Evolutionary conservation across 1,140 invertebrate species (phyloP).

Genomic region (Calephelis virginiensis): DNA sequence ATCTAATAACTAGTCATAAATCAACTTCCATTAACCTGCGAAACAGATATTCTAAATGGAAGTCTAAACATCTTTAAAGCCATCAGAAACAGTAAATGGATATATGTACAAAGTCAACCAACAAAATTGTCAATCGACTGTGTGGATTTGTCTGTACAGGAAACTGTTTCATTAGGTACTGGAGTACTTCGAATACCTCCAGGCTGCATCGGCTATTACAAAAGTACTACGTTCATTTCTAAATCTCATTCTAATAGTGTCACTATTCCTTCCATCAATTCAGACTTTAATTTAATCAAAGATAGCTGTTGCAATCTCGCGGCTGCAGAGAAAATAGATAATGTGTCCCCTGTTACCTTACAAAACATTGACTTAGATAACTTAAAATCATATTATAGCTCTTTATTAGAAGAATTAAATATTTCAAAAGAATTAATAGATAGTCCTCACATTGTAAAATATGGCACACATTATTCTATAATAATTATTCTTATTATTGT

Average conservation of each 20-base stretch:
- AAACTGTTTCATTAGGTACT: background rate
- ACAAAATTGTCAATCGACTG: constrained; percentile 33
- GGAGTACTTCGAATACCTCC: background rate
- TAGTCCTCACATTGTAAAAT: constrained; percentile 12
- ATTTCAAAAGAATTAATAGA: background rate
- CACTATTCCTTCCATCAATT: constrained; percentile 2
- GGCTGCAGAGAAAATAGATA: constrained; percentile 21
- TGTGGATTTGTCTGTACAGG: background rate
- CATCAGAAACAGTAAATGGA: constrained; percentile 33
- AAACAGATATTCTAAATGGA: constrained; percentile 29
- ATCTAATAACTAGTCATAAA: constrained; percentile 26
- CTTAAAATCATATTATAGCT: background rate
- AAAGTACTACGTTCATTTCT: constrained; percentile 24
- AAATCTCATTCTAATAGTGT: constrained; percentile 17
- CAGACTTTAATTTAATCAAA: constrained; percentile 31
- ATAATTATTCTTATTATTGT: background rate
- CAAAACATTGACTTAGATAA: constrained; percentile 21
- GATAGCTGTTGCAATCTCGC: constrained; percentile 27
- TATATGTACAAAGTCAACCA: constrained; percentile 31
- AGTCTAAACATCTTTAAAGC: constrained; percentile 34
- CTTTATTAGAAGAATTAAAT: background rate
- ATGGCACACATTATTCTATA: constrained; percentile 18
- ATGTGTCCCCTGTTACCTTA: constrained; percentile 22
- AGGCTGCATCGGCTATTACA: background rate
- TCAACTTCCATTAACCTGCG: constrained; percentile 25